phyloP scores from a whole-genome alignment of 2,113 vertebrate species.

The Alaudala cheleensis region DNA sequence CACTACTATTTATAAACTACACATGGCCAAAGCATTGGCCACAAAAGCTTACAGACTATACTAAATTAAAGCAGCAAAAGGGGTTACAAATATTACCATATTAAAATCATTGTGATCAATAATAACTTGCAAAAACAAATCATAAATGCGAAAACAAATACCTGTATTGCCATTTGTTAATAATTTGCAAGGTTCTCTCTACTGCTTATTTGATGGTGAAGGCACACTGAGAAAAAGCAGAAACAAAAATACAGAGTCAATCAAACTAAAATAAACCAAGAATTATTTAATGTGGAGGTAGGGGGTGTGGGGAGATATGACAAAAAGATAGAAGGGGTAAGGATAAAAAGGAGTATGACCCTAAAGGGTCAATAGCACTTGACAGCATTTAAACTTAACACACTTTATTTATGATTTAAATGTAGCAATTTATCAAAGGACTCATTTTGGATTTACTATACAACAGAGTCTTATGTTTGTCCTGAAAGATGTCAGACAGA shows the following conservation, averaged over 20 bases:
- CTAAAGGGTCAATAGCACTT: not conserved
- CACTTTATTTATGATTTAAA: not conserved
- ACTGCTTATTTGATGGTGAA: not conserved
- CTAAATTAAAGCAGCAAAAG: not conserved
- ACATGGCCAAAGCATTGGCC: not conserved
- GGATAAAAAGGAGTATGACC: not conserved
- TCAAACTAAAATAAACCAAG: not conserved
- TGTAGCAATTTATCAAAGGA: not conserved
- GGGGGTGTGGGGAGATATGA: not conserved
- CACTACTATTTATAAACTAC: not conserved
- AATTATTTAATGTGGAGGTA: not conserved
- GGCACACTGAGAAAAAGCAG: not conserved
- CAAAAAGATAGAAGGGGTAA: not conserved
- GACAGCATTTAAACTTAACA: not conserved
- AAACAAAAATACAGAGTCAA: not conserved
- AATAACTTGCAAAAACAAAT: not conserved
- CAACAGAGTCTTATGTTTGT: slow-evolving; percentile 58
- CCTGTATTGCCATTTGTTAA: not conserved
- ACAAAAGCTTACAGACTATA: not conserved
- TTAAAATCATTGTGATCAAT: not conserved
- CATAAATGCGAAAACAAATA: not conserved
- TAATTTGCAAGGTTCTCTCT: not conserved
- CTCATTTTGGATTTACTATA: not conserved
- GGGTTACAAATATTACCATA: not conserved
- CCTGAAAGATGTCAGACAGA: slow-evolving; percentile 32